phyloP scores from a whole-genome alignment of 2,888 invertebrate genomes.

The Cyaniris semiargus region DNA sequence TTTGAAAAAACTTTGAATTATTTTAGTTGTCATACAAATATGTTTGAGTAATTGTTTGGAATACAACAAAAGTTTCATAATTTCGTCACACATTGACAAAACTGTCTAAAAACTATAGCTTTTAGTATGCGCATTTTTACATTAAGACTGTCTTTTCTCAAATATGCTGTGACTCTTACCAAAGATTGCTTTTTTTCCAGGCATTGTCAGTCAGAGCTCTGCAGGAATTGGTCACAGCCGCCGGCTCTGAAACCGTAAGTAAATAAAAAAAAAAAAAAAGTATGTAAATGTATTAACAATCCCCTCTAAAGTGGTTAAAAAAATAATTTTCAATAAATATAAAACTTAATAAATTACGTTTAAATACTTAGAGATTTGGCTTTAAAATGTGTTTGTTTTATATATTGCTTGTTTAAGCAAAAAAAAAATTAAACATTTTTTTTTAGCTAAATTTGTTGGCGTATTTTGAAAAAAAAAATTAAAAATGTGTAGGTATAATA shows the following conservation, averaged over 20 bases:
- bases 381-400: constrained; percentile 31
- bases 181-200: constrained; percentile 51
- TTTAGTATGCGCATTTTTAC: too few relatives aligned
- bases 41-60: too few relatives aligned
- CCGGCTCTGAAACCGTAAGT: constrained; percentile 95
- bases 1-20: too few relatives aligned
- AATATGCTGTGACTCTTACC: too few relatives aligned
- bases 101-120: too few relatives aligned
- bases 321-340: constrained; percentile 53
- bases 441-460: too few relatives aligned
- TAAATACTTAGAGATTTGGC: constrained; percentile 36
- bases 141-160: too few relatives aligned
- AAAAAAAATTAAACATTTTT: background rate
- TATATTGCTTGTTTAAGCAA: background rate
- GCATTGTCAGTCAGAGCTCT: constrained; percentile 98
- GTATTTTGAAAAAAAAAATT: too few relatives aligned
- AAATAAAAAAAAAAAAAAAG: constrained; percentile 40
- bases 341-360: constrained; percentile 44
- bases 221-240: constrained; percentile 98
- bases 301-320: constrained; percentile 48
- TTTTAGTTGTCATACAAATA: too few relatives aligned
- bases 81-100: too few relatives aligned
- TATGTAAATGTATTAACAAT: constrained; percentile 60
- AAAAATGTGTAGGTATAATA: too few relatives aligned
- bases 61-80: too few relatives aligned